phyloP scores from a whole-genome alignment of 1,140 invertebrate species.

The Camponotus floridanus region DNA sequence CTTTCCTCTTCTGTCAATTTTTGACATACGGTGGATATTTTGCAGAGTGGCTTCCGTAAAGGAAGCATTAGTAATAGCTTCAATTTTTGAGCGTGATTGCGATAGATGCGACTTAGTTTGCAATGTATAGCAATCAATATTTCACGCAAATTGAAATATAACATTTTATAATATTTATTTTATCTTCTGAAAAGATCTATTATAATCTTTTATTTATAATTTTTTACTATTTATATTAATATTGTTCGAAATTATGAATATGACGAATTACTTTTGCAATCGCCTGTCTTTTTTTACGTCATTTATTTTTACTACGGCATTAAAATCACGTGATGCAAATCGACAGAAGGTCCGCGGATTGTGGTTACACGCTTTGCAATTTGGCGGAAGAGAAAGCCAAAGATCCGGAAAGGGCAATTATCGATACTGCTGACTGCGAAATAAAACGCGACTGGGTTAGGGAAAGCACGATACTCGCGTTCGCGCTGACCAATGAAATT shows the following conservation, averaged over 20 bases:
- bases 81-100: not conserved
- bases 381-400: conserved; percentile 6
- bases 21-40: conserved; percentile 44
- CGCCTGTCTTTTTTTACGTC: not conserved
- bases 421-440: conserved; percentile 64
- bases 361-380: conserved; percentile 42
- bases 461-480: conserved; percentile 37
- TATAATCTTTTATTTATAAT: not conserved
- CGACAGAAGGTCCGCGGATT: not conserved
- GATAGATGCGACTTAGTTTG: not conserved
- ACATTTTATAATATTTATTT: not conserved
- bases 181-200: not conserved
- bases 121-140: not conserved
- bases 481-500: conserved; percentile 67
- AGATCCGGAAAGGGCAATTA: conserved; percentile 67
- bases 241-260: not conserved
- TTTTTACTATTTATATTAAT: not conserved
- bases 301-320: not conserved
- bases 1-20: conserved; percentile 57
- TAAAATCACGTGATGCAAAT: conserved; percentile 4
- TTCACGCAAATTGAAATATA: not conserved
- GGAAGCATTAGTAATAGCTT: conserved; percentile 37
- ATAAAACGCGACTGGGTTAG: conserved; percentile 47
- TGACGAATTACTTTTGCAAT: not conserved
- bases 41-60: conserved; percentile 33